phyloP scores from a whole-genome alignment of 1,140 invertebrate species.

The Paraescarpia echinospica region DNA sequence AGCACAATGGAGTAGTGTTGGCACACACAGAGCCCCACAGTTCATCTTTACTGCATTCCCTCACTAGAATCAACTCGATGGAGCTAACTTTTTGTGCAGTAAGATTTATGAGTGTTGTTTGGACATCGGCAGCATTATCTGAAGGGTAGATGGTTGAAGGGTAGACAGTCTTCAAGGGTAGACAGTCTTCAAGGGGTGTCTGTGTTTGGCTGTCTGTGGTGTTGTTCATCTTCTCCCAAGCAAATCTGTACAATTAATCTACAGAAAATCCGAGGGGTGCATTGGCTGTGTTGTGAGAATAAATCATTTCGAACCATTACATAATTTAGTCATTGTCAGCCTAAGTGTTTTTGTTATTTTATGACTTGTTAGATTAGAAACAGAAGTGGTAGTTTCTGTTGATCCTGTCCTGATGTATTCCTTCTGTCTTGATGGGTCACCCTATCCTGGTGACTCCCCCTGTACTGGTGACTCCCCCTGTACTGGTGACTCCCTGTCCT shows the following conservation, averaged over 20 bases:
- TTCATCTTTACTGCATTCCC: constrained; percentile 5
- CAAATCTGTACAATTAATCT: not conserved
- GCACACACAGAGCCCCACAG: not conserved
- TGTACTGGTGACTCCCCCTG: too few relatives aligned
- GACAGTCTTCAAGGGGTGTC: not conserved
- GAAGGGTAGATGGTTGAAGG: not conserved
- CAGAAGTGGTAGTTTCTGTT: not conserved
- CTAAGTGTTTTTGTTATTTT: not conserved
- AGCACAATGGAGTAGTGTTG: not conserved
- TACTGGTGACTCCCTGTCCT: too few relatives aligned
- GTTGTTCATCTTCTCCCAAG: not conserved
- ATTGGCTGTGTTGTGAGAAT: not conserved
- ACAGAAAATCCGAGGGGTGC: not conserved
- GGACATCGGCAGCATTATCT: not conserved
- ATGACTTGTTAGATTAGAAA: not conserved
- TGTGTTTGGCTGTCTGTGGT: not conserved
- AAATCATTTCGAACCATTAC: not conserved
- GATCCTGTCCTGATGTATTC: too few relatives aligned
- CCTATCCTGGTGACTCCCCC: too few relatives aligned
- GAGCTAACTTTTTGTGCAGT: not conserved
- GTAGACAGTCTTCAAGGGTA: not conserved
- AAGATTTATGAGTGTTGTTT: constrained; percentile 2
- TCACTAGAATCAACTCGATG: not conserved
- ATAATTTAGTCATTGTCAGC: not conserved
- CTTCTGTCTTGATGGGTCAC: too few relatives aligned